Base-by-base conservation (phyloP, 2,888 invertebrate species). In the Lysandra bellargus region DNA sequence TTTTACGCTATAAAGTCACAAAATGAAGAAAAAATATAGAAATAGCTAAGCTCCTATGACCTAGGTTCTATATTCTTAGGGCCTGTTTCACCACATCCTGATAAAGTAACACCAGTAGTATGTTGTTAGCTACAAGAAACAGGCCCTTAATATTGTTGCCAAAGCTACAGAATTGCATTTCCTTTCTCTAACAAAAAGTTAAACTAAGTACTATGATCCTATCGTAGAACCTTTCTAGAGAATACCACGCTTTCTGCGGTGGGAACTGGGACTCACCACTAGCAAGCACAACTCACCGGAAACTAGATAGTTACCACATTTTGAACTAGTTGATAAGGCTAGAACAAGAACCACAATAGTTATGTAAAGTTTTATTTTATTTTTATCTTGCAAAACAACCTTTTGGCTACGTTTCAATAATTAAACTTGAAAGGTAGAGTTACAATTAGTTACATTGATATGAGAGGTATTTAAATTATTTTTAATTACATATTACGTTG, bases 311-410 rank as follows among this genome's bases (percentile, higher is more conserved):
- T 69, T 69, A 69, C 30, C 33, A 69, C 30, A 37, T 5, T 33
- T 37, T 69, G 69, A 33, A 33, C 69, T 37, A 69, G 69, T 69
- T 37, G 69, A 69, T 69, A 69, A 69, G 5, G 4, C 69, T 37
- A 69, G 14, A 37, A 69, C 37, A 69, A 17, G 33, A 69, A 69
- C 69, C 33, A 33, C 33, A 69, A 14, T 69, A 14, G 69, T 69
- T 69, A 6, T 37, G 69, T 69, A 69, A 30, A 69, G 33, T 69
- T 33, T 69, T 69, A 69, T 69, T 69, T 69, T 5, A 69, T 69
- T 69, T 69, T 69, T 69, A 69, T 69, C 69, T 69, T 37, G 33
- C 4, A 69, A 69, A 69, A 69, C 69, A 69, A 69, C 69, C 33
- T 69, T 69, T 69, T 69, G 64, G 37, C 69, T 69, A 37, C 69